Conservation (phyloP, 2,888 invertebrate species). For the Ophion slaviceki region DNA sequence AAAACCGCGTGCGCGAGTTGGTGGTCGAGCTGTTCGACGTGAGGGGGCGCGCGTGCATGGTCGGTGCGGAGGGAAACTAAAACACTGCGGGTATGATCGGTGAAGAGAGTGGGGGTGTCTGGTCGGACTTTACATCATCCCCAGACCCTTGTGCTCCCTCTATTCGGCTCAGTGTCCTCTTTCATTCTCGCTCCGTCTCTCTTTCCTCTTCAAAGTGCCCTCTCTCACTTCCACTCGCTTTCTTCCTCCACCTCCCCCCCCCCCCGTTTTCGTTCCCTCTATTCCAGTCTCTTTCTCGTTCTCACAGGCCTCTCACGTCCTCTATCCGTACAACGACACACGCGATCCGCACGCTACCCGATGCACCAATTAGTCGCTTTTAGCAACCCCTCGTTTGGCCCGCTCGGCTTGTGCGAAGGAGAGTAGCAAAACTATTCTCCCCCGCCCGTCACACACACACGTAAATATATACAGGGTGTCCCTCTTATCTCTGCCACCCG, state of each 20-base stretch:
- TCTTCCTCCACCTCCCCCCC: constrained; percentile 78
- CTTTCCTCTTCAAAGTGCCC: background rate
- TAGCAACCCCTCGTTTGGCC: constrained; percentile 57
- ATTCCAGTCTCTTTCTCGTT: constrained; percentile 80
- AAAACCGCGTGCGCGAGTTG: constrained; percentile 54
- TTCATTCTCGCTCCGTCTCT: constrained; percentile 4
- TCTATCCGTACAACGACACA: constrained; percentile 57
- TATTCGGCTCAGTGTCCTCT: constrained; percentile 12
- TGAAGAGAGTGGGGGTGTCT: constrained; percentile 74
- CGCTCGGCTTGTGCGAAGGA: constrained; percentile 35
- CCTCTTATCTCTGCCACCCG: background rate
- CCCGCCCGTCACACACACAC: background rate
- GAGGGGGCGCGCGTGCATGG: constrained; percentile 33
- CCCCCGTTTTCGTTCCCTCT: constrained; percentile 63
- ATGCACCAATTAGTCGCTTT: constrained; percentile 76
- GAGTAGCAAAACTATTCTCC: constrained; percentile 23
- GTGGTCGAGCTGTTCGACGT: constrained; percentile 59
- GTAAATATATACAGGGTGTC: background rate
- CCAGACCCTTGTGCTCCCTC: constrained; percentile 57
- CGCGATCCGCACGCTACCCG: constrained; percentile 72
- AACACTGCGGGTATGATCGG: constrained; percentile 17
- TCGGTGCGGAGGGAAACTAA: constrained; percentile 54
- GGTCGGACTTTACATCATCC: constrained; percentile 69
- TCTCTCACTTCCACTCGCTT: constrained; percentile 9
- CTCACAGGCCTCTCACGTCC: constrained; percentile 38